These are phyloP conservation scores for Carollia perspicillata DNA, from an alignment of 2,113 vertebrate genomes.

Conservation along the genomic window DNA sequence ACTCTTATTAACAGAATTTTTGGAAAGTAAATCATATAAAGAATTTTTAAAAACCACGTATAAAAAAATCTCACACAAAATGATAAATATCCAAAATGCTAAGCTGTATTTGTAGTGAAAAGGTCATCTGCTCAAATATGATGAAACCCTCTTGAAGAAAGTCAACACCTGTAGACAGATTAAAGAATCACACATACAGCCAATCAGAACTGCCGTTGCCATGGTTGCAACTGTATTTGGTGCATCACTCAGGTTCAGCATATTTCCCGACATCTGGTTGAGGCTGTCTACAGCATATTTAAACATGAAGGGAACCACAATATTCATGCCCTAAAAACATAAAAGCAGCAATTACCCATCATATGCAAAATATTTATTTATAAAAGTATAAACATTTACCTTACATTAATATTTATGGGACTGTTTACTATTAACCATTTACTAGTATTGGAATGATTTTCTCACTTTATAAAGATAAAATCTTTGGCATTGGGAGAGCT, in stretches of 20 bases:
- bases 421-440: slow-evolving; percentile 40
- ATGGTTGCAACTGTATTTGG: slow-evolving; percentile 95
- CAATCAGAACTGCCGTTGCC: slow-evolving; percentile 95
- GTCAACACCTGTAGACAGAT: slow-evolving; percentile 75
- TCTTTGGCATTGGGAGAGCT: background rate
- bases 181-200: slow-evolving; percentile 91
- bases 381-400: background rate
- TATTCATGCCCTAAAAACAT: slow-evolving; percentile 92
- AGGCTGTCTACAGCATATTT: slow-evolving; percentile 98
- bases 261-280: slow-evolving; percentile 96
- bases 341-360: slow-evolving; percentile 72
- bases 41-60: background rate
- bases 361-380: slow-evolving; percentile 30
- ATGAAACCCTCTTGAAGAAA: slow-evolving; percentile 75
- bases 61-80: slow-evolving; percentile 30
- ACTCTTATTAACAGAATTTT: slow-evolving; percentile 46
- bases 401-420: slow-evolving; percentile 44
- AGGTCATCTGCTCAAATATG: slow-evolving; percentile 82
- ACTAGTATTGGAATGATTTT: background rate
- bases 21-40: slow-evolving; percentile 28
- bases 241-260: slow-evolving; percentile 93
- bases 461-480: slow-evolving; percentile 38
- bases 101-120: slow-evolving; percentile 58
- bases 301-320: slow-evolving; percentile 99
- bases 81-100: background rate